Conservation (phyloP, 37 sponge, comb jelly and placozoan genomes). For the Spongia lamella region DNA sequence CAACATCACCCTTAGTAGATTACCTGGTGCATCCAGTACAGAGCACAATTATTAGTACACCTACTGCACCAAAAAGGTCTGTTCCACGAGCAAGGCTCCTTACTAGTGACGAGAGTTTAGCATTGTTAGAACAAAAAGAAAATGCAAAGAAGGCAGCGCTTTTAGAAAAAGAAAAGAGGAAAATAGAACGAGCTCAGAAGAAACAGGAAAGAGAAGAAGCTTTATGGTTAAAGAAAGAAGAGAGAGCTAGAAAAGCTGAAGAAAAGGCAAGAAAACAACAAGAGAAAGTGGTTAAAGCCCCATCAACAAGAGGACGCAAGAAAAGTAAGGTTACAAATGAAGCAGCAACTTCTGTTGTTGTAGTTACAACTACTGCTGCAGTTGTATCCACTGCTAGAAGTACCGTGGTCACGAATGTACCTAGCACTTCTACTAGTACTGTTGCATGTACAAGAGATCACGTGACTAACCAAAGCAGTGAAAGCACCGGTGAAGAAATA, state of each 20-base stretch:
- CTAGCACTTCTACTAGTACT: no score
- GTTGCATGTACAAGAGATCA: neutral
- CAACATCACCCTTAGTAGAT: no score
- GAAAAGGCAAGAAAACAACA: conserved; percentile 8
- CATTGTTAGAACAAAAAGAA: conserved; percentile 1
- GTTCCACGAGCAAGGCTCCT: conserved; percentile 5
- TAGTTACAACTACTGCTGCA: no score
- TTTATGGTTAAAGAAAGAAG: neutral
- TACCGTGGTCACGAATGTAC: no score
- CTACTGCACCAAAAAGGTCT: no score
- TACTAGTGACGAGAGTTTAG: neutral
- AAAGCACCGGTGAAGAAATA: neutral
- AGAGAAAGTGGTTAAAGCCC: neutral
- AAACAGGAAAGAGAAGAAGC: conserved; percentile 16
- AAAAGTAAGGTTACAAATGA: neutral
- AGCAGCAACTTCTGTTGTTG: neutral
- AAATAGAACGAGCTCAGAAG: conserved; percentile 1
- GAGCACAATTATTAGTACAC: no score
- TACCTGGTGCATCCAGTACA: no score
- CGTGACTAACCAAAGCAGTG: neutral
- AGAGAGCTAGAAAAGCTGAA: conserved; percentile 15
- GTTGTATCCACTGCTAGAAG: no score
- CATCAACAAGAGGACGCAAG: neutral
- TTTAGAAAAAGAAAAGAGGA: conserved; percentile 6
- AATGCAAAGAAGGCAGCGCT: neutral